These are phyloP conservation scores for Trissolcus brochymenae DNA, from an alignment of 2,888 invertebrate species.

Conservation along the genomic window DNA sequence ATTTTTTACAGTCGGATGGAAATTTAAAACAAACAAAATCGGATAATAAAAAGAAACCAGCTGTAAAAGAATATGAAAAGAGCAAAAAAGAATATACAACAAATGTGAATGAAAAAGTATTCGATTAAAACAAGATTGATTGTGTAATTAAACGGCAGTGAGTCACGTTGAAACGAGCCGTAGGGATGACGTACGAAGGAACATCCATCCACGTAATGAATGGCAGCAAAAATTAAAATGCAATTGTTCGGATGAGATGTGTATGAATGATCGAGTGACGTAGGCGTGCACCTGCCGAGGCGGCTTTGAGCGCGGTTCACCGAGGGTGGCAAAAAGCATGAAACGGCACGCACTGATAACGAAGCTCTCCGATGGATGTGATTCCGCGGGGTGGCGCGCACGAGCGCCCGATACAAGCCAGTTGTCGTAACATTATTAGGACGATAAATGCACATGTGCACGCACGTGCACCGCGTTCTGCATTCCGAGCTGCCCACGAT, in stretches of 20 bases:
- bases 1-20: not conserved
- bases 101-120: not conserved
- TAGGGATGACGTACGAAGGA: slow-evolving; percentile 23
- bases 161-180: slow-evolving; percentile 27
- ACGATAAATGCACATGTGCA: slow-evolving; percentile 60
- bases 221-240: slow-evolving; percentile 20
- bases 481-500: slow-evolving; percentile 65
- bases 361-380: slow-evolving; percentile 21
- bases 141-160: slow-evolving; percentile 35
- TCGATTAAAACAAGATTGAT: slow-evolving; percentile 16
- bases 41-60: not conserved
- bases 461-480: slow-evolving; percentile 58
- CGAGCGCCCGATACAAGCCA: slow-evolving; percentile 40
- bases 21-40: not conserved
- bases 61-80: not conserved
- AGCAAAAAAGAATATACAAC: too few relatives aligned
- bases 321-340: slow-evolving; percentile 25
- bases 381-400: slow-evolving; percentile 27
- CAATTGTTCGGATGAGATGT: slow-evolving; percentile 46
- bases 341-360: slow-evolving; percentile 21
- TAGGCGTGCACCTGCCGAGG: slow-evolving; percentile 60
- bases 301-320: slow-evolving; percentile 14
- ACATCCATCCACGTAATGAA: slow-evolving; percentile 29
- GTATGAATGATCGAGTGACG: slow-evolving; percentile 65
- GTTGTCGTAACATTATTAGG: slow-evolving; percentile 54